These are phyloP conservation scores for Orchesellides sinensis DNA, from an alignment of 2,888 invertebrate genomes.

Conservation along the genomic window DNA sequence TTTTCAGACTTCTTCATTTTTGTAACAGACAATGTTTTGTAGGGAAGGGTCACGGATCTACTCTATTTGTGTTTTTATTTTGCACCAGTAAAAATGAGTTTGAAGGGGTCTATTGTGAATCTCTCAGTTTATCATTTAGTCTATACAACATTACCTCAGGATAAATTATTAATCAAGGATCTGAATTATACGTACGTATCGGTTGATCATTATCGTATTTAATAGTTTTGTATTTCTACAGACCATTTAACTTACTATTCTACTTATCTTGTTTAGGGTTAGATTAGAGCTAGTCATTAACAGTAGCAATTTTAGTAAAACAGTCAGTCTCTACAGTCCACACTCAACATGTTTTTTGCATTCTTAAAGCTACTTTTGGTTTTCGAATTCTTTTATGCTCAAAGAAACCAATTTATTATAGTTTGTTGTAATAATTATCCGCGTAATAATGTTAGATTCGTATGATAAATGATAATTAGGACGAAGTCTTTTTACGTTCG, in stretches of 20 bases:
- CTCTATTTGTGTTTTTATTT: background rate
- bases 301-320: background rate
- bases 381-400: no score
- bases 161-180: background rate
- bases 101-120: no score
- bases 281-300: background rate
- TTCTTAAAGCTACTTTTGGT: no score
- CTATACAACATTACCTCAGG: background rate
- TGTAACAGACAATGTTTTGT: conserved; percentile 11
- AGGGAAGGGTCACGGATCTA: no score
- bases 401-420: no score
- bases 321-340: background rate
- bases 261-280: background rate
- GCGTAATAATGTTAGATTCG: no score
- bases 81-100: background rate
- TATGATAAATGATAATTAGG: no score
- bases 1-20: conserved; percentile 34
- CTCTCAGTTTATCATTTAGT: no score
- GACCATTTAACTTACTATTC: background rate
- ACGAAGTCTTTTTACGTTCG: no score
- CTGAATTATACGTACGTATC: background rate
- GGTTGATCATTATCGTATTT: background rate
- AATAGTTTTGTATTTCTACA: background rate
- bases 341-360: background rate
- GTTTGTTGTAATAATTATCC: no score